Percentiles rank a stretch among this genome's conserved stretches.
Conservation (phyloP, 2,797 vertebrate genomes). For the Natrix natrix region DNA sequence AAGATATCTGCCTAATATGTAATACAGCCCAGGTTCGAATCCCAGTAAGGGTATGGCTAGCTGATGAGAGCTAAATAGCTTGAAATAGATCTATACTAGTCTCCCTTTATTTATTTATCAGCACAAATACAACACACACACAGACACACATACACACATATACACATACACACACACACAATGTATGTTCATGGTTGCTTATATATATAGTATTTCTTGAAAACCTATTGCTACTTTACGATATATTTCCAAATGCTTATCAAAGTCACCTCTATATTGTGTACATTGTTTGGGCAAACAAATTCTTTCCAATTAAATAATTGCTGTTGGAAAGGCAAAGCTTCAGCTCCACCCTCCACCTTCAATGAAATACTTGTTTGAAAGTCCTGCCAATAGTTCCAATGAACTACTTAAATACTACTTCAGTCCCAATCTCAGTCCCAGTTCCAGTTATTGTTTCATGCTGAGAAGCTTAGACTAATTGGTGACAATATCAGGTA, state of each 20-base stretch:
- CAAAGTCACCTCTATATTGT: constrained; percentile 2
- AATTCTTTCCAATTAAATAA: constrained; percentile 20
- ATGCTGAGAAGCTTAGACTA: not conserved
- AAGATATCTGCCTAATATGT: no score
- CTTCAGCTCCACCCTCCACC: not conserved
- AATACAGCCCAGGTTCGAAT: no score
- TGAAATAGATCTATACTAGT: no score
- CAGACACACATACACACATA: no score
- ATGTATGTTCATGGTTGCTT: not conserved
- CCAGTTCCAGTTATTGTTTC: not conserved
- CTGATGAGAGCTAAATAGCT: no score
- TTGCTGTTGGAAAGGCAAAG: not conserved
- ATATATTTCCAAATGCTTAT: not conserved
- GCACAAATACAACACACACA: no score
- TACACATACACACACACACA: no score
- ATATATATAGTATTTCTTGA: not conserved
- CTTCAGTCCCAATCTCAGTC: not conserved
- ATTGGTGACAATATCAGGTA: not conserved
- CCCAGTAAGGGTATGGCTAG: no score
- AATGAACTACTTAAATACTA: not conserved
- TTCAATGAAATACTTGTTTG: not conserved
- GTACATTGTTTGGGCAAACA: constrained; percentile 3
- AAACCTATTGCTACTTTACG: not conserved
- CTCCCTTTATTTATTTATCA: no score
- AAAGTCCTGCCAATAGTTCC: fast-evolving